Evolutionary conservation across 1,140 invertebrate species (phyloP).

Genomic region (Branchinecta lynchi): DNA sequence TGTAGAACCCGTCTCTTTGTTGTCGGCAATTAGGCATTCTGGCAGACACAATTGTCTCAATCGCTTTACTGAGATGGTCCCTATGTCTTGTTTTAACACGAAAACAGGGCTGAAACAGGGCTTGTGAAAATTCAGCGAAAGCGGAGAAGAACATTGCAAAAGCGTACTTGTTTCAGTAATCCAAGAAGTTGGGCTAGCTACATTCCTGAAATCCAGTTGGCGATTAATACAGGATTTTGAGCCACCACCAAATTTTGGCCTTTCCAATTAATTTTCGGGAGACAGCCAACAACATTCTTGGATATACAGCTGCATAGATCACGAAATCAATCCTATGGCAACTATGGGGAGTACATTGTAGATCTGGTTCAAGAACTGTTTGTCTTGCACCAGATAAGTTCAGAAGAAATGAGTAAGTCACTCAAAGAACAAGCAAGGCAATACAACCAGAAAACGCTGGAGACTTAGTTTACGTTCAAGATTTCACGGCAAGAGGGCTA

Average conservation of each 20-base stretch:
- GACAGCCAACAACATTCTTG: background rate
- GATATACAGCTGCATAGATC: background rate
- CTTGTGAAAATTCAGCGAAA: background rate
- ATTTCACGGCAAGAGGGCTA: background rate
- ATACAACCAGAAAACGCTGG: background rate
- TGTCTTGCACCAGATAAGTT: background rate
- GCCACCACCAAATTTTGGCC: background rate
- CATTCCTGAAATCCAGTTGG: background rate
- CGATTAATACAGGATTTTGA: background rate
- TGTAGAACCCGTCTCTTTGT: no score
- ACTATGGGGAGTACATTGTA: background rate
- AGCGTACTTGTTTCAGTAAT: background rate
- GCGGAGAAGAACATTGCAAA: background rate
- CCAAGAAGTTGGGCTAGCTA: background rate
- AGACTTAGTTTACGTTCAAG: background rate
- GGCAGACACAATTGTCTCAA: no score
- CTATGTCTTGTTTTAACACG: no score
- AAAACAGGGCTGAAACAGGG: no score
- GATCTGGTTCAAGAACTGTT: background rate
- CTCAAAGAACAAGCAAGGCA: background rate
- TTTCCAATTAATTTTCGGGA: background rate
- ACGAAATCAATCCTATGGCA: background rate
- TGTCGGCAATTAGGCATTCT: no score
- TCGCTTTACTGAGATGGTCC: no score
- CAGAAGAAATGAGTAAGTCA: constrained; percentile 1